Evolutionary conservation across 2,888 invertebrate genomes (phyloP), one percentile per base, ranked within the genome.

Genomic region (Volucella inanis): DNA sequence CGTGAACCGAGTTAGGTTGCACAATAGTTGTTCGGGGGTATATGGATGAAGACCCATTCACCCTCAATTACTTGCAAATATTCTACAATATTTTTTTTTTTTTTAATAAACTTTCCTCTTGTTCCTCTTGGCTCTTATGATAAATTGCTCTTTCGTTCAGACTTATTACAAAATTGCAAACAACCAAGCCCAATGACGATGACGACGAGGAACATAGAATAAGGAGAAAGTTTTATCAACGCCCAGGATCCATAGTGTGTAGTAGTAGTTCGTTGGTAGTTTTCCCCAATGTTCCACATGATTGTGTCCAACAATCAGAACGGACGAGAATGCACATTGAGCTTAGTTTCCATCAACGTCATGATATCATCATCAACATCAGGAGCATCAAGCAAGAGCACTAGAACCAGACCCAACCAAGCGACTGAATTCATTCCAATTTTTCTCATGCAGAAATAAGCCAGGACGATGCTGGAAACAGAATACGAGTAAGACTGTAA

Each of bases 331-430:
- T 86, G 81, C 74, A 86, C 77, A 82, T 77, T 74, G 81, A 77
- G 86, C 82, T 77, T 86, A 82, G 86, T 86, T 82, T 82, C 82
- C 86, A 86, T 86, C 86, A 86, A 86, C 86, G 82, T 86, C 86
- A 82, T 86, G 82, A 70, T 74, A 86, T 74, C 86, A 82, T 82
- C 86, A 80, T 82, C 82, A 86, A 82, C 82, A 82, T 82, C 77
- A 78, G 54, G 14, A 78, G 41, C 59, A 71, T 61, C 57, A 38
- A 70, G 47, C 62, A 65, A 55, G 52, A 77, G 61, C 47, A 68
- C 31, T 59, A 71, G 67, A 75, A 59, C 75, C 47, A 67, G 67
- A 75, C 54, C 75, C 72, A 81, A 67, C 80, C 55, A 85, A 81
- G 76, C 80, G 72, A 77, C 85, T 85, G 85, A 85, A 85, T 85